These are phyloP conservation scores for Eufriesea mexicana DNA, from an alignment of 1,140 invertebrate species.

Conservation along the genomic window DNA sequence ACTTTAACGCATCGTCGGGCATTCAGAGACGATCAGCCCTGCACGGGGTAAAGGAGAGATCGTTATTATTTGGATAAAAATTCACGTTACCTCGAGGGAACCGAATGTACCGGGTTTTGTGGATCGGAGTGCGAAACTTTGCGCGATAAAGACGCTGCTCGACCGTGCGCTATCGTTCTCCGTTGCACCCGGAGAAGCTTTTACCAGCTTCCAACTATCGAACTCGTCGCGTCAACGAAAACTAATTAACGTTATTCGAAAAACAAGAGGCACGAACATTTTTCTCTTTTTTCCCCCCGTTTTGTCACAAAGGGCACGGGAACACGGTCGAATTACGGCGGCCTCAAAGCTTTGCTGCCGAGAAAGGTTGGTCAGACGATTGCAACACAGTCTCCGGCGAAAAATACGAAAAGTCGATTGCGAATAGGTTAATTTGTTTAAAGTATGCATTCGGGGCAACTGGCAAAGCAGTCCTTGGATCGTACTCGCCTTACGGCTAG, in stretches of 20 bases:
- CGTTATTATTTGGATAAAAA: slow-evolving; percentile 18
- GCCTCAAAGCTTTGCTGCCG: background rate
- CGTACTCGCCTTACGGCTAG: background rate
- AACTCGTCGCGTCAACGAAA: background rate
- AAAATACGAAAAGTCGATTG: background rate
- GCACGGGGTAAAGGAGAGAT: rapidly evolving
- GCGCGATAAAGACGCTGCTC: background rate
- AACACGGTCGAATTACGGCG: background rate
- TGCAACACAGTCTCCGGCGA: background rate
- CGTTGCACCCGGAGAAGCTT: background rate
- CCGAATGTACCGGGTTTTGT: background rate
- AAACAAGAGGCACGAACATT: background rate
- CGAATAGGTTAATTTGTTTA: slow-evolving; percentile 10
- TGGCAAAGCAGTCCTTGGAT: slow-evolving; percentile 24
- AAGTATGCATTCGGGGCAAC: slow-evolving; percentile 32
- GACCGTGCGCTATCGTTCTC: background rate
- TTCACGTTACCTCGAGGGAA: background rate
- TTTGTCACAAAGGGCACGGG: background rate
- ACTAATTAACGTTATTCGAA: slow-evolving; percentile 2
- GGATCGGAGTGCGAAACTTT: background rate
- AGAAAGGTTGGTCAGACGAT: background rate
- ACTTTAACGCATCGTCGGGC: background rate
- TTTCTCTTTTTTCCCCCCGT: too few relatives aligned
- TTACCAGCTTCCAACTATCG: background rate
- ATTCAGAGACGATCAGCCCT: background rate